A percentile compares a stretch with the other conserved stretches of the same genome.
Conservation (phyloP, 2,888 invertebrate genomes). For the Teinopalpus imperialis region DNA sequence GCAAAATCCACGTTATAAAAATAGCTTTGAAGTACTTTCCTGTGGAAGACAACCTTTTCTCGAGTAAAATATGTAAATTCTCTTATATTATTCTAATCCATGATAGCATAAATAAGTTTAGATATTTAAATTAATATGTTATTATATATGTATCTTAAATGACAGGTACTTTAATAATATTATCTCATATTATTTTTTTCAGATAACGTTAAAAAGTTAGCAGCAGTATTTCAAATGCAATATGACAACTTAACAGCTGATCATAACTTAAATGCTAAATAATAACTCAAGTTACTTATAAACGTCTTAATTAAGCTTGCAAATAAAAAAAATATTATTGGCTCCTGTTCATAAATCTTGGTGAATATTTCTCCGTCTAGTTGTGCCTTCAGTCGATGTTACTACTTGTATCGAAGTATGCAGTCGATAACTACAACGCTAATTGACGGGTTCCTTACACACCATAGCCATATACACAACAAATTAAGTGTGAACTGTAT, state of each 20-base stretch:
- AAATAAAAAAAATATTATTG: neutral
- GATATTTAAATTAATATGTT: no score
- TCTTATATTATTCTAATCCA: no score
- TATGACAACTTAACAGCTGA: neutral
- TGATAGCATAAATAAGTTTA: no score
- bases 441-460: constrained; percentile 31
- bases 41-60: no score
- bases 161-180: no score
- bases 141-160: no score
- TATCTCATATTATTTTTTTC: no score
- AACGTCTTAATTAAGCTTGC: constrained; percentile 10
- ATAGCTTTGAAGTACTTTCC: no score
- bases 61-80: no score
- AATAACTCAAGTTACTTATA: constrained; percentile 1
- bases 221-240: neutral
- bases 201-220: no score
- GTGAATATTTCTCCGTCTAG: constrained; percentile 1
- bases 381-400: neutral
- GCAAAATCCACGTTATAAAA: no score
- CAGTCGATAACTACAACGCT: constrained; percentile 6
- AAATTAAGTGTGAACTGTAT: constrained; percentile 56
- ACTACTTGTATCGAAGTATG: constrained; percentile 3
- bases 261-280: neutral
- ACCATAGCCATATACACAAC: constrained; percentile 34
- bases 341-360: neutral